phyloP scores from a whole-genome alignment of 2,113 vertebrate species.

The Ammodytes dubius region DNA sequence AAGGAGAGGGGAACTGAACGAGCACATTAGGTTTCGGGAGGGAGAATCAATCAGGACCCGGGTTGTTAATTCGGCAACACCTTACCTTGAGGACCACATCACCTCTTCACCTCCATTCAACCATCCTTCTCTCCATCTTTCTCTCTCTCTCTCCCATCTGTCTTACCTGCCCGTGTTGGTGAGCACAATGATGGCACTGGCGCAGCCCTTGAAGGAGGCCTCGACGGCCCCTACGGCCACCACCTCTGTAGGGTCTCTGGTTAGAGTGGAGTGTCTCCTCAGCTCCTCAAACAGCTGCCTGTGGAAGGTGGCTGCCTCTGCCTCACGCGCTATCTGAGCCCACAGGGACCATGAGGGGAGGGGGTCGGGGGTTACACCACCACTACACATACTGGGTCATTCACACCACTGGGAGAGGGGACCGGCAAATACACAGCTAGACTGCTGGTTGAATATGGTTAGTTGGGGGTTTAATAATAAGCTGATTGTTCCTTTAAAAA shows the following conservation, averaged over 20 bases:
- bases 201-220: slow-evolving; percentile 97
- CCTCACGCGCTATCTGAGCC: slow-evolving; percentile 96
- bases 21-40: slow-evolving; percentile 3
- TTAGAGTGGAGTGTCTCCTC: slow-evolving; percentile 90
- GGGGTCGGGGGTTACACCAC: slow-evolving; percentile 37
- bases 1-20: neutral
- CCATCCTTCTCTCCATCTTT: neutral
- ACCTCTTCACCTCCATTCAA: too few species aligned
- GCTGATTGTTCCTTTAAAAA: neutral
- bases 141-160: neutral
- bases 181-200: slow-evolving; percentile 95
- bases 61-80: neutral
- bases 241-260: slow-evolving; percentile 94
- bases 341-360: slow-evolving; percentile 56
- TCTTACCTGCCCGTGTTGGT: slow-evolving; percentile 99
- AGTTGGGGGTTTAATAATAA: neutral
- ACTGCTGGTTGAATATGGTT: slow-evolving; percentile 21
- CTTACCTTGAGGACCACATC: slow-evolving; percentile 59
- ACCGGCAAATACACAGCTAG: slow-evolving; percentile 46
- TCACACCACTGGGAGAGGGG: slow-evolving; percentile 51
- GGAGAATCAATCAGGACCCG: neutral
- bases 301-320: slow-evolving; percentile 98
- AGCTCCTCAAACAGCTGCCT: slow-evolving; percentile 97
- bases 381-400: slow-evolving; percentile 18
- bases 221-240: slow-evolving; percentile 96